These are phyloP conservation scores for Melikaiella ostensackeni DNA, from an alignment of 2,888 invertebrate species.

Conservation along the genomic window DNA sequence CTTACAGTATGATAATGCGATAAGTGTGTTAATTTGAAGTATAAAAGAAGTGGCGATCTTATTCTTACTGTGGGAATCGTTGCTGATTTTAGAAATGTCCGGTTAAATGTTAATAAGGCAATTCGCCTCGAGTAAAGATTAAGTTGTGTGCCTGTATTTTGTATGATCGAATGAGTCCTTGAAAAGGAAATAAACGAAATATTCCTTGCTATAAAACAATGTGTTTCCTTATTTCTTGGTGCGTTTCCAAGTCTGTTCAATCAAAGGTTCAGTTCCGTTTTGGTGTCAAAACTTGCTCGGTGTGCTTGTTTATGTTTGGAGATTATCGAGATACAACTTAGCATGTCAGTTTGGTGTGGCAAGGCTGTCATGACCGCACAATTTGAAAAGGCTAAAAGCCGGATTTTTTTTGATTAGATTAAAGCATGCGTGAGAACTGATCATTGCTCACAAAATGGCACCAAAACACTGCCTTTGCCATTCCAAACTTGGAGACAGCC, in stretches of 20 bases:
- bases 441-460: slow-evolving; percentile 76
- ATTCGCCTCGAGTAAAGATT: slow-evolving; percentile 55
- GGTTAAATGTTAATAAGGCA: slow-evolving; percentile 1
- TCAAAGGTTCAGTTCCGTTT: slow-evolving; percentile 80
- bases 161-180: slow-evolving; percentile 73
- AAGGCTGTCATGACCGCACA: slow-evolving; percentile 78
- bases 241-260: slow-evolving; percentile 77
- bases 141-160: slow-evolving; percentile 76
- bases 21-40: slow-evolving; percentile 33
- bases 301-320: slow-evolving; percentile 78
- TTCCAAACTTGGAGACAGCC: slow-evolving; percentile 85
- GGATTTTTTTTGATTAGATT: slow-evolving; percentile 22
- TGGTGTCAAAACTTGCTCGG: slow-evolving; percentile 80
- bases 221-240: slow-evolving; percentile 78
- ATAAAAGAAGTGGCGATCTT: slow-evolving; percentile 10
- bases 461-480: slow-evolving; percentile 85
- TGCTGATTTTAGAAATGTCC: slow-evolving; percentile 25
- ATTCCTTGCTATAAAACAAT: slow-evolving; percentile 73
- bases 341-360: slow-evolving; percentile 78
- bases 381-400: slow-evolving; percentile 44
- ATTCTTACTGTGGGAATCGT: not conserved
- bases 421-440: slow-evolving; percentile 43
- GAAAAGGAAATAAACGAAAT: slow-evolving; percentile 69
- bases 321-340: slow-evolving; percentile 56
- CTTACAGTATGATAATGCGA: slow-evolving; percentile 20